Percentiles rank a stretch among this genome's conserved stretches.
Evolutionary conservation across 1,140 invertebrate genomes (phyloP).

Genomic region (Saccostrea cuccullata): DNA sequence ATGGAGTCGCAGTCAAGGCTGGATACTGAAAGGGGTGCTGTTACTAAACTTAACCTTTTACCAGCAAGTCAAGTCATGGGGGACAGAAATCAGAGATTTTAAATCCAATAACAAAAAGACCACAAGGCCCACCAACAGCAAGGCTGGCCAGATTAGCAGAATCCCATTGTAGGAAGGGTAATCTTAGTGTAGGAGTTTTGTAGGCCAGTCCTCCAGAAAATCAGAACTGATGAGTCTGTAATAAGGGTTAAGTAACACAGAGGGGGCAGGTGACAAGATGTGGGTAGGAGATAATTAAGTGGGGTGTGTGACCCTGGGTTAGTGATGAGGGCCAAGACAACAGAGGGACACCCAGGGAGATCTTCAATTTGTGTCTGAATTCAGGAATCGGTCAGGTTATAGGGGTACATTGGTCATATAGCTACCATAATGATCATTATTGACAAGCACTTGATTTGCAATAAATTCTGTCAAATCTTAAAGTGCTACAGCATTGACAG

Average conservation of each 20-base stretch:
- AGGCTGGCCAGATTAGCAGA: neutral
- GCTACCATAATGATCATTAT: too few species aligned
- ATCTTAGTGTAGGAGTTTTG: neutral
- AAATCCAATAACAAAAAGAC: slow-evolving; percentile 19
- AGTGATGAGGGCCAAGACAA: neutral
- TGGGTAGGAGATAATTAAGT: neutral
- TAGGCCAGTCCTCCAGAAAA: neutral
- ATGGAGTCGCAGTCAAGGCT: neutral
- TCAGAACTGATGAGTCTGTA: neutral
- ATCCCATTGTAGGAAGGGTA: neutral
- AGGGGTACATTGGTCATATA: neutral
- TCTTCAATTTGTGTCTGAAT: neutral
- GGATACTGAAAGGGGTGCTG: neutral
- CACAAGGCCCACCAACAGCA: neutral
- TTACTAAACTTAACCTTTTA: neutral
- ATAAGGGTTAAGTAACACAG: neutral
- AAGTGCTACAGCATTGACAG: too few species aligned
- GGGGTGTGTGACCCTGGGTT: neutral
- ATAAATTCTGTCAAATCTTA: too few species aligned
- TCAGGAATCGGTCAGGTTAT: neutral
- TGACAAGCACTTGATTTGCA: too few species aligned
- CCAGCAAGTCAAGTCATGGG: neutral
- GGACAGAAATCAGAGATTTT: neutral
- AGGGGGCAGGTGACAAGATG: neutral
- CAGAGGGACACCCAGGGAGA: neutral